These are phyloP conservation scores for Trogon surrucura DNA, from an alignment of 2,113 vertebrate species.

Conservation along the genomic window DNA sequence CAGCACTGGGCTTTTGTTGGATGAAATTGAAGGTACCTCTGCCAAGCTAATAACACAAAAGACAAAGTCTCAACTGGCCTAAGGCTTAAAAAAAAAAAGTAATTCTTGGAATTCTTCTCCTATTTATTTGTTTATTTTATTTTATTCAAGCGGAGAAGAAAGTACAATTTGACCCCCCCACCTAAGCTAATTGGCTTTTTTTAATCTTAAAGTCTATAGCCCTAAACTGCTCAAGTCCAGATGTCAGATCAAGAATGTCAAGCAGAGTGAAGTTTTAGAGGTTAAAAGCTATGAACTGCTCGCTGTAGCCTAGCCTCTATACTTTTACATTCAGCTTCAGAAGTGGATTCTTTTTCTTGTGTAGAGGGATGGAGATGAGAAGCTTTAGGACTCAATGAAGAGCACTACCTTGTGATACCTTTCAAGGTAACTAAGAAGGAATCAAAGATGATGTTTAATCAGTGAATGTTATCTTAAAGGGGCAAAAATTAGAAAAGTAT, in stretches of 20 bases:
- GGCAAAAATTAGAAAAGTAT: not conserved
- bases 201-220: not conserved
- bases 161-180: not conserved
- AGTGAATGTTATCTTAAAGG: not conserved
- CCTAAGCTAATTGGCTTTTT: not conserved
- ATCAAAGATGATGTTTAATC: not conserved
- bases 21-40: not conserved
- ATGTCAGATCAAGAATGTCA: not conserved
- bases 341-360: not conserved
- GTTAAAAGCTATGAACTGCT: not conserved
- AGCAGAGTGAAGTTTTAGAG: not conserved
- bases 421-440: not conserved
- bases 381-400: not conserved
- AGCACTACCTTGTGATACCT: not conserved
- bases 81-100: not conserved
- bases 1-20: conserved; percentile 1
- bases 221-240: not conserved
- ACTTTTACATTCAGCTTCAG: not conserved
- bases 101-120: conserved; percentile 26
- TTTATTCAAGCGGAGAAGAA: not conserved
- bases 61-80: not conserved
- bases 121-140: conserved; percentile 19
- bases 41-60: conserved; percentile 12
- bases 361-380: not conserved
- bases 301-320: not conserved